phyloP scores from a whole-genome alignment of 2,113 vertebrate species.

The Cavia aperea region DNA sequence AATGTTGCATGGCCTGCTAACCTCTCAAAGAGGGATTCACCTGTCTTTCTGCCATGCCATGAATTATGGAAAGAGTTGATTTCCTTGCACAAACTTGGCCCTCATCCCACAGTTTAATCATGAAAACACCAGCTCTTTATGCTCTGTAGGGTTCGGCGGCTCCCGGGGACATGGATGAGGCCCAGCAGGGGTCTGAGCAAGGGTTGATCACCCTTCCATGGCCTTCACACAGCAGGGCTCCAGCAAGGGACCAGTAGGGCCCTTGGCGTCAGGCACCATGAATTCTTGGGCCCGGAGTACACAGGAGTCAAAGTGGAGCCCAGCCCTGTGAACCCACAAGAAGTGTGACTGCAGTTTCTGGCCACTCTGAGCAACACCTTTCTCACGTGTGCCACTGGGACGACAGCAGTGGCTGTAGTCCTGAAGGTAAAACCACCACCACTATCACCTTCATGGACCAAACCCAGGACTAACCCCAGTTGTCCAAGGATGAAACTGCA shows the following conservation, averaged over 20 bases:
- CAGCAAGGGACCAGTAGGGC: background rate
- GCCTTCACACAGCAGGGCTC: background rate
- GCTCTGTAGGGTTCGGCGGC: background rate
- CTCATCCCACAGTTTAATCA: background rate
- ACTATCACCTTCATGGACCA: background rate
- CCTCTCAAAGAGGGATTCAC: background rate
- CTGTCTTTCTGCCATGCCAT: background rate
- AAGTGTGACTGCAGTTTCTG: background rate
- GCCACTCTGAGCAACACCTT: background rate
- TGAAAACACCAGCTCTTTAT: background rate
- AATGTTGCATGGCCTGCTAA: fast-evolving
- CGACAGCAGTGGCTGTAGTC: too few species aligned
- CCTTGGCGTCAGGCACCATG: background rate
- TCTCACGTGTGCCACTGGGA: background rate
- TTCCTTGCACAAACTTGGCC: background rate
- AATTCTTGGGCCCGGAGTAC: background rate
- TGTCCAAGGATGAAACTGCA: too few species aligned
- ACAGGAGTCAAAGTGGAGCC: fast-evolving
- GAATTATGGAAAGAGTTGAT: background rate
- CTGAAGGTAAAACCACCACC: fast-evolving
- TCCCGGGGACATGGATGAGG: too few species aligned
- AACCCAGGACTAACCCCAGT: background rate
- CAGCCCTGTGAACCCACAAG: background rate
- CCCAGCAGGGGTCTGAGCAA: fast-evolving
- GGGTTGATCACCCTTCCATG: too few species aligned